Evolutionary conservation across 2,797 vertebrate species (phyloP).

Genomic region (Phoeniculus purpureus): DNA sequence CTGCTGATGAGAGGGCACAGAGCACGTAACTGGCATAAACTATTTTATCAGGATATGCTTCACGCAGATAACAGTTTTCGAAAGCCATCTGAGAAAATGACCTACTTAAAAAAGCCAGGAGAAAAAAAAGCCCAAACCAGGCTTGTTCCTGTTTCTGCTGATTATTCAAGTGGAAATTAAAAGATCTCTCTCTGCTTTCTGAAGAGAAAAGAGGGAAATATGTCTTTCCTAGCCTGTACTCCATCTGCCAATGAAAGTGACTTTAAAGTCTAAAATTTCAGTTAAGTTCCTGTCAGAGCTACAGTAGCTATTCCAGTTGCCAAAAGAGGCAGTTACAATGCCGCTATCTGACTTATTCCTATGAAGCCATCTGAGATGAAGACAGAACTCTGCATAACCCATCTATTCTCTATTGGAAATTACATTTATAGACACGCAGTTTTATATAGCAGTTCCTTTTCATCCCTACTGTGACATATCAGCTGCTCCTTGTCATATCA

Average conservation of each 20-base stretch:
- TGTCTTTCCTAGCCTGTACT: not conserved
- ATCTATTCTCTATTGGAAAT: conserved; percentile 19
- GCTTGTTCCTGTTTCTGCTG: not conserved
- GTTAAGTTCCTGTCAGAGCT: not conserved
- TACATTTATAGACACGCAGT: conserved; percentile 14
- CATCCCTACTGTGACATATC: not conserved
- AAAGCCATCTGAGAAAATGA: conserved; percentile 25
- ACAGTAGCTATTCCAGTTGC: not conserved
- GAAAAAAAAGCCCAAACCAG: not conserved
- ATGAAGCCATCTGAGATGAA: conserved; percentile 8
- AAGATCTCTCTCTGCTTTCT: conserved; percentile 11
- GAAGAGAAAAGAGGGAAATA: not conserved
- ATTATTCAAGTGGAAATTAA: conserved; percentile 30
- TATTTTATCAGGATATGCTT: not conserved
- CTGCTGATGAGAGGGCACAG: conserved; percentile 4
- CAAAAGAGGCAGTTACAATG: conserved; percentile 3
- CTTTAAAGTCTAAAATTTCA: conserved; percentile 10
- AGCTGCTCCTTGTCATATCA: not conserved
- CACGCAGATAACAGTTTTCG: conserved; percentile 20
- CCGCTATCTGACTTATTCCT: conserved; percentile 8
- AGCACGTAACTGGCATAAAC: conserved; percentile 1
- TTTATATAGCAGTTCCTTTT: not conserved
- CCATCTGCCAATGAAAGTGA: not conserved
- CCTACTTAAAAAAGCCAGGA: not conserved
- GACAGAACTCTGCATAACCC: not conserved